Conservation (phyloP, 2,888 invertebrate genomes). For the Morpho achilles region DNA sequence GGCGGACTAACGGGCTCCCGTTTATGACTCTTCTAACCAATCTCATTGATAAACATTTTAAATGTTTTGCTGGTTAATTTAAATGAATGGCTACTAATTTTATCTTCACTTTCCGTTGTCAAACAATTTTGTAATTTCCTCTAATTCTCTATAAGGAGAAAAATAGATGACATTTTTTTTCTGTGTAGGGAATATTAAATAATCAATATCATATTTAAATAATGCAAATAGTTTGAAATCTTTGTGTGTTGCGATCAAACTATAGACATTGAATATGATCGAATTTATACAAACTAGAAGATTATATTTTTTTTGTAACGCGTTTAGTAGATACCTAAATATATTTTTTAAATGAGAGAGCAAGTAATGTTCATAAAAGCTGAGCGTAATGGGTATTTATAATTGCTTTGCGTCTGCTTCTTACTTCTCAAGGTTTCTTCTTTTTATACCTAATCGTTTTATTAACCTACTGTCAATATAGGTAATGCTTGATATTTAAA, state of each 20-base stretch:
- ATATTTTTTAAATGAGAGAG: no score
- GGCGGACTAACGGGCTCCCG: constrained; percentile 21
- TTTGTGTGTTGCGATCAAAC: not conserved
- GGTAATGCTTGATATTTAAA: constrained; percentile 75
- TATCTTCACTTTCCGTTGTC: constrained; percentile 17
- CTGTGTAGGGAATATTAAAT: no score
- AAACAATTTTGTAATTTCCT: constrained; percentile 17
- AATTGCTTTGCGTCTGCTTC: constrained; percentile 29
- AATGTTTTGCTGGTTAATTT: constrained; percentile 22
- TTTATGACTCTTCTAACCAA: constrained; percentile 19
- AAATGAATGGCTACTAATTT: constrained; percentile 23
- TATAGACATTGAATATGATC: no score
- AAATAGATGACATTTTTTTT: not conserved
- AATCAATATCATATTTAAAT: no score
- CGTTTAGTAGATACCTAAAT: no score
- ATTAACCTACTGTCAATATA: constrained; percentile 39
- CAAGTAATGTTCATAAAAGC: constrained; percentile 33
- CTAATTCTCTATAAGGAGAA: constrained; percentile 20
- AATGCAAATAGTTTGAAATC: no score
- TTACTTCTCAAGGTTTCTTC: constrained; percentile 52
- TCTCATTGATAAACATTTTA: constrained; percentile 17
- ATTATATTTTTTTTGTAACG: no score
- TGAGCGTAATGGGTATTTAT: constrained; percentile 33
- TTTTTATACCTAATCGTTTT: no score
- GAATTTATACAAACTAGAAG: no score